Percentiles rank a stretch among this genome's conserved stretches.
phyloP scores from a whole-genome alignment of 2,888 invertebrate genomes.

The Pardosa pseudoannulata region DNA sequence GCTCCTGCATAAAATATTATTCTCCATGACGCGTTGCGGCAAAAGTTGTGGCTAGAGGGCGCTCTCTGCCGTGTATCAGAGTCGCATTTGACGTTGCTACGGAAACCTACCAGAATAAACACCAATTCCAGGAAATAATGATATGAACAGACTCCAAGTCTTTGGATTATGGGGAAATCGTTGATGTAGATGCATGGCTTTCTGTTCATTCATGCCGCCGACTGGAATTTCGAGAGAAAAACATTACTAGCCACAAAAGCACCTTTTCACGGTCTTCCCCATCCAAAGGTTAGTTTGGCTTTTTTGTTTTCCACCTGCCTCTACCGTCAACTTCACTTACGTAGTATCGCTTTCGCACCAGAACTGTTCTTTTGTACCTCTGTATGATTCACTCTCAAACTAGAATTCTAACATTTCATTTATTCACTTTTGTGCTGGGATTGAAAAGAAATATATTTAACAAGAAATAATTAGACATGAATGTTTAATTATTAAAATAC shows the following conservation, averaged over 20 bases:
- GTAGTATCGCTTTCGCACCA: neutral
- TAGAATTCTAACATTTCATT: no score
- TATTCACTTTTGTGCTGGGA: no score
- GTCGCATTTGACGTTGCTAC: conserved; percentile 62
- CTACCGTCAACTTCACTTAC: neutral
- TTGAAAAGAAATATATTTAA: no score
- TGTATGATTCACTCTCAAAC: neutral
- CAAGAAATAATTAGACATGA: no score
- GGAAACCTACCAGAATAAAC: conserved; percentile 69
- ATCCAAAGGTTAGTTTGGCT: conserved; percentile 11
- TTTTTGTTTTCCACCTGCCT: neutral
- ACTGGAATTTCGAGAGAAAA: conserved; percentile 18
- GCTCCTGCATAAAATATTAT: conserved; percentile 67
- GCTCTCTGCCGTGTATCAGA: conserved; percentile 43
- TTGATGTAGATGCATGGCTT: conserved; percentile 49
- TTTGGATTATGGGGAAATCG: conserved; percentile 35
- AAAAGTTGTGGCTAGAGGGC: conserved; percentile 62
- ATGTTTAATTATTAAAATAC: no score
- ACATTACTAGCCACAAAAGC: neutral
- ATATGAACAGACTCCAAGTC: conserved; percentile 56
- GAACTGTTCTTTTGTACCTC: neutral
- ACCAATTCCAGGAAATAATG: conserved; percentile 68
- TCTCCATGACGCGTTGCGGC: conserved; percentile 65
- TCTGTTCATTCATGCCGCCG: conserved; percentile 44
- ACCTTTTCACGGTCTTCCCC: conserved; percentile 17